phyloP scores from a whole-genome alignment of 2,113 vertebrate genomes.

The Microtus ochrogaster region DNA sequence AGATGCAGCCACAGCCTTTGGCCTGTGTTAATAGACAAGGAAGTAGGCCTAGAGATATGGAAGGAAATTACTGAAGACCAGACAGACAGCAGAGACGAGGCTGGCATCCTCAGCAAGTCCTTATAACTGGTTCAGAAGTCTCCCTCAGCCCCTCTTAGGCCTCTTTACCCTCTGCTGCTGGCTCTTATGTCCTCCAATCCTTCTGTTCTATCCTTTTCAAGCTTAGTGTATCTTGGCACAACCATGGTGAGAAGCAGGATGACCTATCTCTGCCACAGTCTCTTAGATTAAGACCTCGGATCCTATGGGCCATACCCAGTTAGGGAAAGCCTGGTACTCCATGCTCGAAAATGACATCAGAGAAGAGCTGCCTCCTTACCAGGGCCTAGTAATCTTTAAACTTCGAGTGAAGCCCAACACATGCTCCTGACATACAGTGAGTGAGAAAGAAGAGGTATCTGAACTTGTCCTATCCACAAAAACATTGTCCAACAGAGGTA shows the following conservation, averaged over 20 bases:
- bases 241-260: background rate
- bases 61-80: background rate
- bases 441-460: background rate
- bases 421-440: background rate
- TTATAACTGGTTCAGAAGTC: background rate
- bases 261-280: background rate
- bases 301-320: background rate
- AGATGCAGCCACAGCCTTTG: background rate
- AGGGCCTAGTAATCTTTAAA: background rate
- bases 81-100: background rate
- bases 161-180: background rate
- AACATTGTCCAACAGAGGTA: background rate
- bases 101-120: background rate
- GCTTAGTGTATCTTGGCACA: background rate
- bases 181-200: background rate
- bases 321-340: background rate
- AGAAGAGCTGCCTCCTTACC: background rate
- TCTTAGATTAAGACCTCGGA: background rate
- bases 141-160: background rate
- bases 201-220: background rate
- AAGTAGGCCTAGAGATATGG: background rate
- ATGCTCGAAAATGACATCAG: background rate
- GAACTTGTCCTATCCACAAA: background rate
- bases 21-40: background rate
- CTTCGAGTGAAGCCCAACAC: background rate